Evolutionary conservation across 1,140 invertebrate species (phyloP), one percentile per base, ranked within the genome.

Genomic region (Plodia interpunctella): DNA sequence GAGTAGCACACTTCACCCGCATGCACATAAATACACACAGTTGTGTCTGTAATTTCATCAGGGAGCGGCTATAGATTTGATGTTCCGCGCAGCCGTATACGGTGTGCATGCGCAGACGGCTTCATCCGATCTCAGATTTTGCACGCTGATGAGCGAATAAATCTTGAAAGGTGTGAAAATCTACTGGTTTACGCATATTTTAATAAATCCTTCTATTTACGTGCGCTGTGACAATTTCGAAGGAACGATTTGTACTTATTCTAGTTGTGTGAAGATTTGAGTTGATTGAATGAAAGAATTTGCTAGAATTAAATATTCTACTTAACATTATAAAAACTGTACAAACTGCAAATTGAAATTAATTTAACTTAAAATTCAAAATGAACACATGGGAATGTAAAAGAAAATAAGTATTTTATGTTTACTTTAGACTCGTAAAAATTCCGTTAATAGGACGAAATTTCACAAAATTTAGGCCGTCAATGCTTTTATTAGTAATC

Each of bases 1-100:
- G 35, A 11, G 35, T 2, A 11, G 13, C 11, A 11, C 13, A 11
- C 35, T 13, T 38, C 58, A 32, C 58, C n/a, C n/a, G n/a, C n/a
- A n/a, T n/a, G 62, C 54, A 55, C 56, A 62, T 64, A 60, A 66
- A 60, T 52, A 52, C 50, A 52, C 50, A 4, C 11, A 20, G 2
- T 8, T 10, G 10, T n/a, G 20, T 19, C 1, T 52, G 13, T 52
- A 52, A 52, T 52, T 52, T 52, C 9, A 52, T 21, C 50, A 52
- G 5, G 13, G n/a, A n/a, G 8, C 20, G 50, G 8, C 35, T 5
- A 11, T 38, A 38, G 35, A 38, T 38, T 38, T 38, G 35, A 38
- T 38, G 35, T 38, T 38, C 13, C 35, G 35, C 35, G 5, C 35
- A n/a, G n/a, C 35, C 35, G 11, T 38, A 38, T 38, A 38, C 35